Evolutionary conservation across 2,888 invertebrate species (phyloP).

Genomic region (Cerceris rybyensis): DNA sequence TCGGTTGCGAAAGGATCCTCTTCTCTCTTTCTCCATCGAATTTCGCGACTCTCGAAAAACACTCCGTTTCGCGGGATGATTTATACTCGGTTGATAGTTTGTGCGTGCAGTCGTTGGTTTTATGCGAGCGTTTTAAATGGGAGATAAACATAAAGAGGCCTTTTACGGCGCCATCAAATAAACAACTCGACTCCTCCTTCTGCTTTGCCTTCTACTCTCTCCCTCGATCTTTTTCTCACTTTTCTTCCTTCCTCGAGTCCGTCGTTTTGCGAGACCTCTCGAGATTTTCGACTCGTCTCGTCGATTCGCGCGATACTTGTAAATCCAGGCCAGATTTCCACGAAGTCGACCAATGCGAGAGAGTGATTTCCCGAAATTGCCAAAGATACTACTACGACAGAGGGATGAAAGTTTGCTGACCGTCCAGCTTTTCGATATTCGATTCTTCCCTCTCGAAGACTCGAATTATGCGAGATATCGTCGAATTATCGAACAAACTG

Average conservation of each 20-base stretch:
- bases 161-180: conserved; percentile 82
- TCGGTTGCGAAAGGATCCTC: conserved; percentile 34
- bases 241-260: conserved; percentile 2
- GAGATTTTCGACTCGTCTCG: conserved; percentile 41
- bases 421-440: too few species aligned
- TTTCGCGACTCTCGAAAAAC: conserved; percentile 54
- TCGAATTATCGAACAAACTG: background rate
- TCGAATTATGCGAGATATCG: background rate
- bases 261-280: conserved; percentile 3
- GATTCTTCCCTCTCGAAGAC: too few species aligned
- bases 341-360: conserved; percentile 3
- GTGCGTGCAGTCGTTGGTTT: conserved; percentile 79
- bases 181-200: conserved; percentile 82
- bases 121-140: conserved; percentile 81
- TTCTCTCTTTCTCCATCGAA: conserved; percentile 46
- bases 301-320: conserved; percentile 26
- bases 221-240: conserved; percentile 14
- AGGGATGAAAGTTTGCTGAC: too few species aligned
- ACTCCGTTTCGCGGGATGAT: conserved; percentile 78
- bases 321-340: conserved; percentile 13
- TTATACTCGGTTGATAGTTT: conserved; percentile 80
- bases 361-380: background rate
- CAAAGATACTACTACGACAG: background rate
- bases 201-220: conserved; percentile 57
- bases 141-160: conserved; percentile 82